Percentiles rank a stretch among this genome's conserved stretches.
Conservation (phyloP, 2,888 invertebrate genomes). For the Cerastoderma edule region DNA sequence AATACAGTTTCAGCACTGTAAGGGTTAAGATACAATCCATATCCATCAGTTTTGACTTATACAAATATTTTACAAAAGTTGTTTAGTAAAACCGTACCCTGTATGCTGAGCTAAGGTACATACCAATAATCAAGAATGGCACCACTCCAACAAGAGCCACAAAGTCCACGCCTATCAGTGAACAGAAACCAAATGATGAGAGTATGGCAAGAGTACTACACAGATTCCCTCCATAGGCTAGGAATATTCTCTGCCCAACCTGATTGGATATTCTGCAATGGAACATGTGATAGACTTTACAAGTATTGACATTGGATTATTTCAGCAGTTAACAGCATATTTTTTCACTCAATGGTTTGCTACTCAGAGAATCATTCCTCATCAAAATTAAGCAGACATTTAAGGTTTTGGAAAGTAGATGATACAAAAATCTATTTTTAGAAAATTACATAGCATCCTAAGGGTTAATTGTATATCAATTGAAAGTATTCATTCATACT, state of each 20-base stretch:
- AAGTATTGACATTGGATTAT: background rate
- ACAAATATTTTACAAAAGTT: no score
- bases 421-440: background rate
- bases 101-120: no score
- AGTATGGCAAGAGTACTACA: conserved; percentile 69
- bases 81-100: no score
- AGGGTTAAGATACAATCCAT: no score
- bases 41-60: no score
- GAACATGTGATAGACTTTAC: background rate
- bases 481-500: no score
- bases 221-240: conserved; percentile 64
- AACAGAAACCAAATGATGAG: conserved; percentile 69
- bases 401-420: background rate
- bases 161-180: conserved; percentile 62
- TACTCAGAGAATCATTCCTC: background rate
- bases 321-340: background rate
- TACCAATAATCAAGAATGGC: conserved; percentile 72
- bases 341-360: background rate
- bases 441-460: background rate
- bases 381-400: background rate
- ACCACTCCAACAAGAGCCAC: conserved; percentile 73
- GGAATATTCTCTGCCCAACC: conserved; percentile 55
- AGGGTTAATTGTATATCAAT: no score
- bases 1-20: no score
- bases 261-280: conserved; percentile 35